Base-by-base conservation (phyloP, 1,140 invertebrate genomes). In the Neoseiulus cucumeris region DNA sequence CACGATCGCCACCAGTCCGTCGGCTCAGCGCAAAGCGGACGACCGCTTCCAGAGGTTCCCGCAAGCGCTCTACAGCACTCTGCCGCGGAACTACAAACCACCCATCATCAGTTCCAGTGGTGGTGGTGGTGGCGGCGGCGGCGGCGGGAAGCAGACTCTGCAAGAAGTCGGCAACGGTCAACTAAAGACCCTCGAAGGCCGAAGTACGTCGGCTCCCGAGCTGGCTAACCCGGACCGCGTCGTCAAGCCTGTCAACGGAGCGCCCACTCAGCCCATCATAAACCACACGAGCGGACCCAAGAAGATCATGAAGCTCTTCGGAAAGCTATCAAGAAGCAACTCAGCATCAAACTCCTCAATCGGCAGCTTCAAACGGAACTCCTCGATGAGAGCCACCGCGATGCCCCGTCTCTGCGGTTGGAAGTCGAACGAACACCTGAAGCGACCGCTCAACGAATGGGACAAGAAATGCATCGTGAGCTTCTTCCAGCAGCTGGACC, bases 361-460 rank as follows among this genome's bases (percentile, higher is more conserved):
- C 25, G 51, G 51, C 4, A 59, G 51, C 22, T 59, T 59, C 51
- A 59, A 59, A 59, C 25, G 51, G 22, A 59, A 59, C 51, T 29
- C 51, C 4, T 59, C 51, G 51, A 59, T 33, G 22, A n/a, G 51
- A 33, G 51, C 51, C 2, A 59, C 51, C 14, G 51, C 51, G 17
- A 59, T 59, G 51, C 51, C 51, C 17, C 51, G 51, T 2, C 51
- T 59, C 25, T 59, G 51, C 22, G 51, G 51, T 18, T 59, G 51
- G 51, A 59, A 59, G 22, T 59, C 51, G 17, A 59, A 59, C 22
- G 51, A 59, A 9, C 51, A 59, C 22, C 22, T 28, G 7, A 67
- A 66, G 33, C 44, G 66, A 45, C 30, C 33, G 44, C 65, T n/a
- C 14, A 55, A 29, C 44, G 20, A 42, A 41, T 67, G 69, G 22